Evolutionary conservation across 2,113 vertebrate genomes (phyloP), one percentile per base, ranked within the genome.

Genomic region (Colinus virginianus): DNA sequence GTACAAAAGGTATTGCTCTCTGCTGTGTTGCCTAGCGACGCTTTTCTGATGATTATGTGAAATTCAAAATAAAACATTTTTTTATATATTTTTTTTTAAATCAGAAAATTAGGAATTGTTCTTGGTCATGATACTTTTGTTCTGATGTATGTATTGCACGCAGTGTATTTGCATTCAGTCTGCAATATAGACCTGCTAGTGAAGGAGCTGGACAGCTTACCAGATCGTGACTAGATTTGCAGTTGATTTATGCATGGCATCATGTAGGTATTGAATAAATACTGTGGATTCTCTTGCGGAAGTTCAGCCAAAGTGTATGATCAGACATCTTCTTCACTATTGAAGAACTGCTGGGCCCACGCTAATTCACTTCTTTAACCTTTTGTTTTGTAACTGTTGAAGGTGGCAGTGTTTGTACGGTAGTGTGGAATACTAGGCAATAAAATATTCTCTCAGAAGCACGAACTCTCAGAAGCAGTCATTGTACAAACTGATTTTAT

Each of bases 381-480:
- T 84, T 92, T 88, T 84, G 58, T 88, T 92, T 93, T 84, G 40
- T 46, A 61, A n/a, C 59, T 86, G 46, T 82, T 69, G 67, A 69
- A 90, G 59, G 74, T 0, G 2, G 36, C 84, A 78, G 36, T 2
- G 1, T 59, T 77, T 84, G 30, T 78, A 51, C 23, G 55, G 38
- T 10, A 51, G 48, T 43, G 48, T 77, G 66, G n/a, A 70, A 62
- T 66, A 15, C 32, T 76, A 3, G 42, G 80, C 64, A 77, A 68
- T 84, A 85, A 79, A 88, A 81, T 87, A 91, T 89, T 89, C 36
- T 70, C 53, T 92, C 49, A 76, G 55, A 94, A 89, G 25, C 45
- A 75, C 49, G 15, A 25, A 48, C 22, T 89, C 69, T n/a, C 75
- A 51, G 59, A 90, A 64, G 46, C 55, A 55, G 59, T 82, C 82